Percentiles rank a stretch among this genome's conserved stretches.
phyloP scores from a whole-genome alignment of 2,797 vertebrate species.

The Falco berigora region DNA sequence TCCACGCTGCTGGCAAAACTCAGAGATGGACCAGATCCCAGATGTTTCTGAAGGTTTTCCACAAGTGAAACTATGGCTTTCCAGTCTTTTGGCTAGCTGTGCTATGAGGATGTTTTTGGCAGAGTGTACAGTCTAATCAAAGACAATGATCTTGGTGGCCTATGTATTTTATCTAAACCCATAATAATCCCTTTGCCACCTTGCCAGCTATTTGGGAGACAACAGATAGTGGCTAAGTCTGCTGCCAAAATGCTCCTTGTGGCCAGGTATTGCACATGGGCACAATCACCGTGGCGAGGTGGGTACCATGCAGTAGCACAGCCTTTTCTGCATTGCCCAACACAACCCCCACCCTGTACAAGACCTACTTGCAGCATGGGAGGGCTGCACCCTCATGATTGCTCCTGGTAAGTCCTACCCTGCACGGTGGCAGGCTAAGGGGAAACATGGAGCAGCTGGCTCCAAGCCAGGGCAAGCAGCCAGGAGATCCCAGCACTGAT shows the following conservation, averaged over 20 bases:
- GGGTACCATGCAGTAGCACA: background rate
- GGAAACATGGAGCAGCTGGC: background rate
- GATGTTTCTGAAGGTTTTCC: background rate
- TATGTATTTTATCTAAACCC: background rate
- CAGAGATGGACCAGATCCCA: background rate
- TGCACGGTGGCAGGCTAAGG: background rate
- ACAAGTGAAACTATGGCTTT: background rate
- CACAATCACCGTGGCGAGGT: background rate
- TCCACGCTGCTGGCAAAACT: background rate
- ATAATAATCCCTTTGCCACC: background rate
- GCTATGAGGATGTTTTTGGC: background rate
- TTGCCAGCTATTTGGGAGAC: background rate
- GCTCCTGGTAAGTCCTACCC: background rate
- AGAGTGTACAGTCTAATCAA: background rate
- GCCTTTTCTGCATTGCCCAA: background rate
- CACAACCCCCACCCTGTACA: rapidly evolving
- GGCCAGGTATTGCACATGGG: rapidly evolving
- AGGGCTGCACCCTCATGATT: background rate
- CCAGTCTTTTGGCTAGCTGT: background rate
- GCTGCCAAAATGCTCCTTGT: background rate
- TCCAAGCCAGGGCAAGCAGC: background rate
- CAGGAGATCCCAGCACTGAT: background rate
- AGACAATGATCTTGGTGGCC: background rate
- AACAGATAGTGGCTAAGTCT: background rate
- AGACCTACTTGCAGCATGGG: background rate